Evolutionary conservation across 2,113 vertebrate genomes (phyloP).

Genomic region (Marcusenius ussheri): DNA sequence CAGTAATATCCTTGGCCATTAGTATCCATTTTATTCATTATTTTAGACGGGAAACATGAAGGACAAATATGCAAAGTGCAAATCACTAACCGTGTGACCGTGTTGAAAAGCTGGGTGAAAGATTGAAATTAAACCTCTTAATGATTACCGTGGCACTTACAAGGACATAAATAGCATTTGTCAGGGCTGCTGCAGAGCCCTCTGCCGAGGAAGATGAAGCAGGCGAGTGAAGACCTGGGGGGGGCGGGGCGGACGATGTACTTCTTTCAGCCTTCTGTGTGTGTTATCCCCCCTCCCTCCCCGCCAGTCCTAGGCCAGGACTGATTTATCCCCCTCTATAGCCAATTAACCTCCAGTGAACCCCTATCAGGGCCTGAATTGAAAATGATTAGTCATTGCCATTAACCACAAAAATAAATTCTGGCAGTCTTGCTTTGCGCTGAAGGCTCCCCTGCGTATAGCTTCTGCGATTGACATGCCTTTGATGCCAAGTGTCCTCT

Average conservation of each 20-base stretch:
- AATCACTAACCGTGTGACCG: background rate
- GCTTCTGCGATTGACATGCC: conserved; percentile 53
- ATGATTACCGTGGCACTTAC: background rate
- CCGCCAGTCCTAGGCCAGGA: background rate
- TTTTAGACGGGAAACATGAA: background rate
- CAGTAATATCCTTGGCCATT: conserved; percentile 6
- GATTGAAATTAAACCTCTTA: conserved; percentile 1
- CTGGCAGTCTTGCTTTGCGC: conserved; percentile 48
- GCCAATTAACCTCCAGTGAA: conserved; percentile 79
- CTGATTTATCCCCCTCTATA: conserved; percentile 49
- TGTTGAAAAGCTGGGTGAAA: conserved; percentile 1
- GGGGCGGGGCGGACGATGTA: background rate
- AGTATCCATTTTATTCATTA: conserved; percentile 7
- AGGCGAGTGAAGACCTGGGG: background rate
- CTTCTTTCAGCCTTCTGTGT: background rate
- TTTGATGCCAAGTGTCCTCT: conserved; percentile 43
- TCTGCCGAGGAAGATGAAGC: background rate
- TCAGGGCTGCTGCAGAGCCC: background rate
- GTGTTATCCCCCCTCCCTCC: background rate
- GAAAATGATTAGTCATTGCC: conserved; percentile 74
- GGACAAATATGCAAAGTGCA: conserved; percentile 10
- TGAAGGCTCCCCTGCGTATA: conserved; percentile 54
- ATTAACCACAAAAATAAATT: conserved; percentile 76
- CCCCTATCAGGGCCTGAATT: conserved; percentile 66
- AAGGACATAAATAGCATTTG: conserved; percentile 13